Evolutionary conservation across 2,888 invertebrate genomes (phyloP), one percentile per base, ranked within the genome.

Genomic region (Aphelenchoides bicaudatus): DNA sequence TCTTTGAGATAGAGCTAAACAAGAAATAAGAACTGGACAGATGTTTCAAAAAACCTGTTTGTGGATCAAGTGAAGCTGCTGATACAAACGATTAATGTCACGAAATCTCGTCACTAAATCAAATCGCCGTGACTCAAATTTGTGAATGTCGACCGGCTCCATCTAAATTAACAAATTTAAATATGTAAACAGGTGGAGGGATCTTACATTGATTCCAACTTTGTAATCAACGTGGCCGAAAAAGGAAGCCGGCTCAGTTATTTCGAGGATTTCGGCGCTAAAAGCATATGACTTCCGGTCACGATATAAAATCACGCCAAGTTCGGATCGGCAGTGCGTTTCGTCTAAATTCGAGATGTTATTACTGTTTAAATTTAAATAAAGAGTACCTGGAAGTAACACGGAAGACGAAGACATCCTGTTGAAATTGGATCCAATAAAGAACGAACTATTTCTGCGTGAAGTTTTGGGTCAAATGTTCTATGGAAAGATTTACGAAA

Each of bases 1-100:
- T 67, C 67, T 47, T 68, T 65, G 16, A 65, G 59, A 47, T 65
- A 67, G n/a, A 65, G 46, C 65, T 65, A 43, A 50, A 59, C 49
- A 30, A 43, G 6, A n/a, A 43, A 39, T 16, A 31, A n/a, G 5
- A 30, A 27, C 21, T 19, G 10, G 16, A 4, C 27, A 25, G 13
- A n/a, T 23, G 31, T n/a, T n/a, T 28, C 10, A 21, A 3, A 25
- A 13, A 28, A 64, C 65, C 53, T 68, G 62, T 48, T 58, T 51
- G 39, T 65, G 65, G 27, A 65, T 68, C 1, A 60, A 58, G 16
- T 43, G 31, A n/a, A 65, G 47, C 13, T 65, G 58, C 6, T 30
- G n/a, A 28, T 68, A 50, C 5, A 65, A 47, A 27, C 54, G 52
- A 25, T 50, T 49, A 6, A 65, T 37, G 13, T 63, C 63, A 30